Evolutionary conservation across 2,888 invertebrate species (phyloP), one percentile per base, ranked within the genome.

Genomic region (Itoplectis maculator): DNA sequence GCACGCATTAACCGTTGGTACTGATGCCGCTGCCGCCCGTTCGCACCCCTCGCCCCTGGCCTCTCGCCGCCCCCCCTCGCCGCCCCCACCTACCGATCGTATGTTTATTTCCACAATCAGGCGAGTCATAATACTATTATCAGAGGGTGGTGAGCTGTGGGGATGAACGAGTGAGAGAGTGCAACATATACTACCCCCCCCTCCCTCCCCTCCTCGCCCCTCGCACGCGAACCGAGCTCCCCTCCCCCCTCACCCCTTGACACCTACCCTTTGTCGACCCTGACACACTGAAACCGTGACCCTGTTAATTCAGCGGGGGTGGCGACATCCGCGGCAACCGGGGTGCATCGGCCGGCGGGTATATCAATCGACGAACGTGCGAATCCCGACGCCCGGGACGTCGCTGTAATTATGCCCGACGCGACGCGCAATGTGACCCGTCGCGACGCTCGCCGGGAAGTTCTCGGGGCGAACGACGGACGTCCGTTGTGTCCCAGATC

Each of bases 81-180:
- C 20, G 29, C 61, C 20, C 79, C 65, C 69, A 47, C 61, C 74
- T 51, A 69, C 77, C 82, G 83, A 85, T 84, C 83, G 82, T 84
- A 87, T 91, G 90, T 91, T 91, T 91, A 91, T 91, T 91, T 91
- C 89, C 89, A 90, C 90, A 91, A 91, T 91, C 89, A 89, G 88
- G 87, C 88, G 89, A 89, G 88, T 91, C 89, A 91, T 91, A 92
- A 92, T 91, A 88, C 89, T 89, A 91, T 92, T 92, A 92, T 91
- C 91, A 88, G 89, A 90, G 90, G 89, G 90, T 88, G 90, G 86
- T 84, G 42, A 45, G 51, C 86, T 69, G 73, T 61, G 61, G 82
- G 70, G 45, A 45, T 42, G 35, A 66, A 61, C 61, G 80, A 80
- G 73, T 45, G 72, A 65, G 74, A 77, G 63, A 79, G 73, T 7